These are phyloP conservation scores for Leptopilina syphax DNA, from an alignment of 2,888 invertebrate species.

Conservation along the genomic window DNA sequence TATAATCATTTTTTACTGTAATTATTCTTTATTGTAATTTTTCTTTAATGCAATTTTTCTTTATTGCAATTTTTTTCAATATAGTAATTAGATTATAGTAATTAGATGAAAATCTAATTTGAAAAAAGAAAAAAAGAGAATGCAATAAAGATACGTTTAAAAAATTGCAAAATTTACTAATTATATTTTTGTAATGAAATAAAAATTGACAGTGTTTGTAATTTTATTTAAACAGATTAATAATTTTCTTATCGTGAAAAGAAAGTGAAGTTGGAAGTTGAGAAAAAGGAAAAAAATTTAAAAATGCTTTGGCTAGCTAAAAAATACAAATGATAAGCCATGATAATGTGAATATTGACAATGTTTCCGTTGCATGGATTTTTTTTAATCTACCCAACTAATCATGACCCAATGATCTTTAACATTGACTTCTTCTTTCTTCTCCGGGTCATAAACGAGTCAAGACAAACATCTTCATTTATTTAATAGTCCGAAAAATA, in stretches of 20 bases:
- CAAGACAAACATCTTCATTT: constrained; percentile 2
- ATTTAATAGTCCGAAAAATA: not conserved
- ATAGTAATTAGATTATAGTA: too few species aligned
- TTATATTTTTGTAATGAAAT: too few species aligned
- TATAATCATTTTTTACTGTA: too few species aligned
- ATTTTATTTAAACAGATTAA: not conserved
- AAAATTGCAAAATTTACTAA: too few species aligned
- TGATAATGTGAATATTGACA: constrained; percentile 9
- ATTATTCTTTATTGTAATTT: too few species aligned
- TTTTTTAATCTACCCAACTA: not conserved
- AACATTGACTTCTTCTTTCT: constrained; percentile 21
- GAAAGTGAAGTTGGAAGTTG: not conserved
- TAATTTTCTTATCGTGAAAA: not conserved
- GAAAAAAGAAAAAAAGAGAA: too few species aligned
- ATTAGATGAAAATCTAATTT: too few species aligned
- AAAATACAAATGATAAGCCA: not conserved
- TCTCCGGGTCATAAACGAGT: not conserved
- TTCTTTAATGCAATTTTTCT: too few species aligned
- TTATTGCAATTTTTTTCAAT: too few species aligned
- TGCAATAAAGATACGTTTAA: too few species aligned
- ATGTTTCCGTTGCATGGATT: not conserved
- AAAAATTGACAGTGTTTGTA: too few species aligned
- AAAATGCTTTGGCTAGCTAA: not conserved
- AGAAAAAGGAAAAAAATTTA: not conserved
- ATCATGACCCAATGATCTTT: constrained; percentile 36